Conservation (phyloP, 1,140 invertebrate species). For the Babylonia areolata region DNA sequence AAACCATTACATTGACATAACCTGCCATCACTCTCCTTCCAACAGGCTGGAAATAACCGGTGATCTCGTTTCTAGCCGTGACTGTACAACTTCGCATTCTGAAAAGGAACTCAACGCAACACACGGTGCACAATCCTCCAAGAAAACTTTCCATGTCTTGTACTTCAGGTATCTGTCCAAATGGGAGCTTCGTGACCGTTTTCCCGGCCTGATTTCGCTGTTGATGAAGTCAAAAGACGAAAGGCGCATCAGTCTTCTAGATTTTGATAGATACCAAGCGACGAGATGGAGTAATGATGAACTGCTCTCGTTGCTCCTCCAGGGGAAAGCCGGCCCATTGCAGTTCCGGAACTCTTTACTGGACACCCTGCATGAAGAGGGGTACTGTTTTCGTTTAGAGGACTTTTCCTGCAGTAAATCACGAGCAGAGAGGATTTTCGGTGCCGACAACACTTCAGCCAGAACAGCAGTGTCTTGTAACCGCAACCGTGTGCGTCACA, state of each 20-base stretch:
- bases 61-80: not conserved
- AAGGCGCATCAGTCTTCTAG: not conserved
- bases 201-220: constrained; percentile 5
- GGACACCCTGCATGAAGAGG: not conserved
- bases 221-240: not conserved
- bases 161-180: constrained; percentile 15
- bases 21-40: not conserved
- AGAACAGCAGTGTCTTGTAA: not conserved
- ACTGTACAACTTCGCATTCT: not conserved
- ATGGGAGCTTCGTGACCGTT: not conserved
- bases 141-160: constrained; percentile 21
- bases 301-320: not conserved
- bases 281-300: constrained; percentile 20
- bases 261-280: constrained; percentile 9
- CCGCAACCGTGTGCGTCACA: not conserved
- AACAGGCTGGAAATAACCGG: not conserved
- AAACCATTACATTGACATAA: not conserved
- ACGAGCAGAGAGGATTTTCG: not conserved
- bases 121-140: not conserved
- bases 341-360: not conserved
- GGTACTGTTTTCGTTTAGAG: constrained; percentile 29
- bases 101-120: not conserved
- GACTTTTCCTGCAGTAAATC: constrained; percentile 27
- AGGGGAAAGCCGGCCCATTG: not conserved
- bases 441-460: not conserved